Percentiles rank a stretch among this genome's conserved stretches.
Evolutionary conservation across 1,140 invertebrate genomes (phyloP).

Genomic region (Aplysia californica): DNA sequence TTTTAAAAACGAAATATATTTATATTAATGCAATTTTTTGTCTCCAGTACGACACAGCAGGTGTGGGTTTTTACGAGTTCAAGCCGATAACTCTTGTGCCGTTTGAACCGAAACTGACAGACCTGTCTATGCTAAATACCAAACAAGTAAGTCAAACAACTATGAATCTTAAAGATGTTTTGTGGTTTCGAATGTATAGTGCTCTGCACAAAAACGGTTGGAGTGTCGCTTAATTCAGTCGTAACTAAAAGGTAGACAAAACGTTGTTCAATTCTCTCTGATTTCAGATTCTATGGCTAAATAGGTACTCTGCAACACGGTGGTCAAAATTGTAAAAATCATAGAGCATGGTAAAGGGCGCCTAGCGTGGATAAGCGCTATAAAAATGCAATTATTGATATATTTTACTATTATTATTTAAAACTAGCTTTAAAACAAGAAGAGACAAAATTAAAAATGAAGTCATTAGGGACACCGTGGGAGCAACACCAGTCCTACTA

Average conservation of each 20-base stretch:
- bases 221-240: not conserved
- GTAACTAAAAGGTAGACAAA: not conserved
- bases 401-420: too few relatives aligned
- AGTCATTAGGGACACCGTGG: too few relatives aligned
- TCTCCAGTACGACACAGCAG: slow-evolving; percentile 52
- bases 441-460: too few relatives aligned
- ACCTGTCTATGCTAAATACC: slow-evolving; percentile 79
- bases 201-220: too few relatives aligned
- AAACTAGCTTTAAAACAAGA: too few relatives aligned
- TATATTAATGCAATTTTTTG: not conserved
- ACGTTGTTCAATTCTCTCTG: not conserved
- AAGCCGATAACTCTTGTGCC: slow-evolving; percentile 92
- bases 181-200: not conserved
- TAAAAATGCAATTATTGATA: too few relatives aligned
- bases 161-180: not conserved
- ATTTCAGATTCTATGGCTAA: not conserved
- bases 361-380: too few relatives aligned
- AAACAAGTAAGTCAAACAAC: slow-evolving; percentile 72
- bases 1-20: not conserved
- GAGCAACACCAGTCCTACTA: too few relatives aligned
- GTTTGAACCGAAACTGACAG: slow-evolving; percentile 89
- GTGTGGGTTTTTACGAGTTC: slow-evolving; percentile 76
- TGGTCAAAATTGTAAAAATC: not conserved
- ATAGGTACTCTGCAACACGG: not conserved
- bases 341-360: too few relatives aligned